Evolutionary conservation across 2,888 invertebrate species (phyloP).

Genomic region (Ophonus ardosiacus): DNA sequence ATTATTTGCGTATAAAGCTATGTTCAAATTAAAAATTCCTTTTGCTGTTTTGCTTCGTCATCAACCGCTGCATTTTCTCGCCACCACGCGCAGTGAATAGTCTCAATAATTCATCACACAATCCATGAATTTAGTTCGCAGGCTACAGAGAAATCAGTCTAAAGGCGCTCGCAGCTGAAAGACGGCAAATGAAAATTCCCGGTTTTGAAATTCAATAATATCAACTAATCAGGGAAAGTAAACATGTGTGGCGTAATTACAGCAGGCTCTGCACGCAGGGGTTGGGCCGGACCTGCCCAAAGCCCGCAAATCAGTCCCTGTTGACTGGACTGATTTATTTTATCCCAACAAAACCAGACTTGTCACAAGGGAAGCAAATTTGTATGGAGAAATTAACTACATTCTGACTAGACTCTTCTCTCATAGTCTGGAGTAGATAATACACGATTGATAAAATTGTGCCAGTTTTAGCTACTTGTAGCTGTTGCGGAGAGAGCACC

Average conservation of each 20-base stretch:
- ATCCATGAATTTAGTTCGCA: slow-evolving; percentile 16
- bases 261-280: slow-evolving; percentile 29
- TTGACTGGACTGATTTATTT: slow-evolving; percentile 33
- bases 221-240: slow-evolving; percentile 73
- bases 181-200: slow-evolving; percentile 68
- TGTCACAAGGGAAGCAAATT: neutral
- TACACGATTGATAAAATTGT: no score
- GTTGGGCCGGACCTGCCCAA: slow-evolving; percentile 19
- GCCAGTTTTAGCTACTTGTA: no score
- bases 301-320: slow-evolving; percentile 22
- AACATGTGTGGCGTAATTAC: slow-evolving; percentile 70
- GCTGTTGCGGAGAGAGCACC: no score
- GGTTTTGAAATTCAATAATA: slow-evolving; percentile 70
- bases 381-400: neutral
- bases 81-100: slow-evolving; percentile 19
- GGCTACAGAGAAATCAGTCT: neutral
- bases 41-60: slow-evolving; percentile 54
- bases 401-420: neutral
- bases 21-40: slow-evolving; percentile 59
- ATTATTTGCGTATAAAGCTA: slow-evolving; percentile 55
- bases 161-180: slow-evolving; percentile 60
- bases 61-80: slow-evolving; percentile 23
- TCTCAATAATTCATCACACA: slow-evolving; percentile 49
- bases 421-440: no score
- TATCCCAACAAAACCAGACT: neutral